Percentiles rank a stretch among this genome's conserved stretches.
phyloP scores from a whole-genome alignment of 2,797 vertebrate species.

The Aulostomus chinensis region DNA sequence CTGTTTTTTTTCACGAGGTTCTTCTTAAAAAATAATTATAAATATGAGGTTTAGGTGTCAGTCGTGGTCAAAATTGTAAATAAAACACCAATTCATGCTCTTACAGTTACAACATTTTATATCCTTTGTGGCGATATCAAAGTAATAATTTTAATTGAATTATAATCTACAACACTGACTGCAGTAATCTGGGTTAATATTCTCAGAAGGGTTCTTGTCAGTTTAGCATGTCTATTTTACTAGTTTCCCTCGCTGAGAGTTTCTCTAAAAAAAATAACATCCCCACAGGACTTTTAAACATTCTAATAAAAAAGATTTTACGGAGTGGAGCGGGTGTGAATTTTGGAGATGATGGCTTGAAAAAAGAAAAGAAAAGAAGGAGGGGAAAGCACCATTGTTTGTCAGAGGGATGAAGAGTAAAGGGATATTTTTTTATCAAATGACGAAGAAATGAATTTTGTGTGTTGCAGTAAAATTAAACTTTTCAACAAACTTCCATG shows the following conservation, averaged over 20 bases:
- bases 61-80: too few species aligned
- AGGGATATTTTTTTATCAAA: too few species aligned
- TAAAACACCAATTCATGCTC: too few species aligned
- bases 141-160: too few species aligned
- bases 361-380: constrained; percentile 24
- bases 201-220: constrained; percentile 30
- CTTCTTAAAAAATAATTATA: not conserved
- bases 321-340: constrained; percentile 69
- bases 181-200: not conserved
- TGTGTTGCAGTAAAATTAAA: too few species aligned
- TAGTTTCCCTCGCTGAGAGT: constrained; percentile 42
- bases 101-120: too few species aligned
- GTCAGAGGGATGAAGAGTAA: constrained; percentile 34
- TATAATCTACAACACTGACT: too few species aligned
- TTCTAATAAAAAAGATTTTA: constrained; percentile 81
- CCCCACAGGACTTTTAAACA: constrained; percentile 74
- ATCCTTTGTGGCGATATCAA: not conserved
- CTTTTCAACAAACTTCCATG: constrained; percentile 5
- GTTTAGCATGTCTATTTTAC: constrained; percentile 50
- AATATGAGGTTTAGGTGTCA: too few species aligned
- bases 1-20: not conserved
- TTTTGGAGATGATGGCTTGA: constrained; percentile 65
- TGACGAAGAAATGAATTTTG: too few species aligned
- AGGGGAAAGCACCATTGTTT: constrained; percentile 48
- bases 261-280: constrained; percentile 47